Percentiles rank a stretch among this genome's conserved stretches.
Conservation (phyloP, 2,113 vertebrate genomes). For the Sylvilagus bachmani region DNA sequence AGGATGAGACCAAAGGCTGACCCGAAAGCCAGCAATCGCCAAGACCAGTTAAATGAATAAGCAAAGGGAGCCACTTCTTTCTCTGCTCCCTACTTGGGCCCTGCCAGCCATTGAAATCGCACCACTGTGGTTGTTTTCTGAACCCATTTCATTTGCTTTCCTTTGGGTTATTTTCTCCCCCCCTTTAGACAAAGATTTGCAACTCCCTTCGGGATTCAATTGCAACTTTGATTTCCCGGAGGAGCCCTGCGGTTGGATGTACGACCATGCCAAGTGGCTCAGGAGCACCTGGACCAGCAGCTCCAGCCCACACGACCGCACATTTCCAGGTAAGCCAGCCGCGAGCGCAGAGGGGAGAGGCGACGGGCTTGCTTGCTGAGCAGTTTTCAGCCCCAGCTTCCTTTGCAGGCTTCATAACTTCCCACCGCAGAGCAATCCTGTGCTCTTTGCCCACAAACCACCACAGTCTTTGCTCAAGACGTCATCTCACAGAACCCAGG, state of each 20-base stretch:
- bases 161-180: constrained; percentile 73
- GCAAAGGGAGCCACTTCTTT: constrained; percentile 77
- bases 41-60: constrained; percentile 83
- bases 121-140: constrained; percentile 69
- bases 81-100: constrained; percentile 75
- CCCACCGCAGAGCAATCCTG: not conserved
- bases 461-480: constrained; percentile 3
- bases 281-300: constrained; percentile 88
- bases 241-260: constrained; percentile 95
- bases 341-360: not conserved
- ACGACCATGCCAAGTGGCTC: constrained; percentile 92
- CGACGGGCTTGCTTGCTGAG: too few species aligned
- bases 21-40: constrained; percentile 77
- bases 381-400: not conserved
- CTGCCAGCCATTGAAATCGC: constrained; percentile 81
- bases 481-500: not conserved
- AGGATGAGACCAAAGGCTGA: constrained; percentile 86
- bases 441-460: constrained; percentile 59
- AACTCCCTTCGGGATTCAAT: constrained; percentile 91
- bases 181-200: constrained; percentile 86
- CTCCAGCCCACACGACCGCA: constrained; percentile 87
- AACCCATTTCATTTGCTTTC: constrained; percentile 78
- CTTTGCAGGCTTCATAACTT: not conserved
- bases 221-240: constrained; percentile 95
- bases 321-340: constrained; percentile 86